Base-by-base conservation (phyloP, 64 coral and sea anemone genomes). In the Stichodactyla helianthus region DNA sequence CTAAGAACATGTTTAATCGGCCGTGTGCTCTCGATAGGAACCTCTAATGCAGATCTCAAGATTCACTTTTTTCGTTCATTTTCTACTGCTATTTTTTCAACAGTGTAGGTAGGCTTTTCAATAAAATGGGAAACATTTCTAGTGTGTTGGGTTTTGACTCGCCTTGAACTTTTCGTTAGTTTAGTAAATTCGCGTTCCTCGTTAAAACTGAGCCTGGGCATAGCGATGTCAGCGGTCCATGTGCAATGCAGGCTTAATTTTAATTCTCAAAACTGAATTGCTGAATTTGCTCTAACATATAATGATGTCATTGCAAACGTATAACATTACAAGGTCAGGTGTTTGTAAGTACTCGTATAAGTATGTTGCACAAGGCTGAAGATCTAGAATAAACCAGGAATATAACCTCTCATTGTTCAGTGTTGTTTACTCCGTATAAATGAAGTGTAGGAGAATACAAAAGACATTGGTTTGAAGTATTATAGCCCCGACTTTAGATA, bases 1-100 rank as follows among this genome's bases (percentile, higher is more conserved):
- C 35, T 44, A 44, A n/a, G 12, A 81, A 81, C n/a, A 81, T 81
- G 44, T 81, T 81, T 16, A 14, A 81, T 81, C 78, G 78, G 16
- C 78, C 35, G 16, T 81, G 78, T 54, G 78, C 78, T 17, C 14
- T 81, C 14, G 51, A 81, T 10, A 81, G 9, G 5, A 81, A 81
- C 50, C 51, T 52, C 50, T 81, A 54, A 81, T n/a, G 62, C 18
- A 53, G 4, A 22, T 53, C 22, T 20, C 20, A 65, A 65, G 22
- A 7, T n/a, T 65, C 19, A 65, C 22, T 8, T 5, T 65, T 65
- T 65, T 65, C 59, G 18, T 60, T 60, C 15, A 17, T 65, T 65
- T 65, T 65, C 35, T 22, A 22, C 62, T 9, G 22, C 18, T 44
- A 7, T 22, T 65, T 65, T 65, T 65, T 1, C 6, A 65, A 65